Base-by-base conservation (phyloP, 2,888 invertebrate species). In the Disparrhopalites patrizii region DNA sequence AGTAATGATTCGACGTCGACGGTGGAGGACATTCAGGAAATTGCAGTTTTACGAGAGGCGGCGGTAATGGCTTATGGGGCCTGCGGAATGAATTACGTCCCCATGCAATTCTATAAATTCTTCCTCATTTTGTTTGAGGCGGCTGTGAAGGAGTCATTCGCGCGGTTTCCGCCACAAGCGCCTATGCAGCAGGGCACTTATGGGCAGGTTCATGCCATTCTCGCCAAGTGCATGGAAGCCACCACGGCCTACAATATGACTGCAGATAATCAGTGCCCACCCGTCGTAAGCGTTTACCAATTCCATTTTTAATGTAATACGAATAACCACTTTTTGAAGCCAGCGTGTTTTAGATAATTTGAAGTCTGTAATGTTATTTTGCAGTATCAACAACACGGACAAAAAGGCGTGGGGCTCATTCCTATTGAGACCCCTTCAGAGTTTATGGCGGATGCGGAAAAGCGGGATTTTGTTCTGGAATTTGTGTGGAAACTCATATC, bases 401-500 rank as follows among this genome's bases (percentile, higher is more conserved):
- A 23, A 18, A 52, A 28, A 31, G 43, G 63, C 5, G 33, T 27
- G 23, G 61, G 18, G 13, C 27, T 38, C 10, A 13, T 25, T 23
- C 30, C 10, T 28, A 62, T 66, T n/a, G 57, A 58, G 15, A 20
- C 55, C 0, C 31, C 51, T 2, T 18, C 18, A 8, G 69, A 71
- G 27, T 65, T 69, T 56, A 50, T 60, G 28, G 68, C 72, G 0
- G 54, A 65, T 36, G 62, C 65, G 30, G 65, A 67, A 2, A 69
- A 70, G 5, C 70, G 71, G 57, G 72, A 73, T 25, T 73, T 66
- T 33, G 28, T 73, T 18, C n/a, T 73, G 33, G 72, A 73, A 55
- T 71, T 71, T 47, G 51, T 70, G 10, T 73, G 70, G 69, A 62
- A 69, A 52, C 50, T 73, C 1, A 70, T 70, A 25, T 61, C 69